These are phyloP conservation scores for Spodoptera picta DNA, from an alignment of 2,888 invertebrate genomes.

Conservation along the genomic window DNA sequence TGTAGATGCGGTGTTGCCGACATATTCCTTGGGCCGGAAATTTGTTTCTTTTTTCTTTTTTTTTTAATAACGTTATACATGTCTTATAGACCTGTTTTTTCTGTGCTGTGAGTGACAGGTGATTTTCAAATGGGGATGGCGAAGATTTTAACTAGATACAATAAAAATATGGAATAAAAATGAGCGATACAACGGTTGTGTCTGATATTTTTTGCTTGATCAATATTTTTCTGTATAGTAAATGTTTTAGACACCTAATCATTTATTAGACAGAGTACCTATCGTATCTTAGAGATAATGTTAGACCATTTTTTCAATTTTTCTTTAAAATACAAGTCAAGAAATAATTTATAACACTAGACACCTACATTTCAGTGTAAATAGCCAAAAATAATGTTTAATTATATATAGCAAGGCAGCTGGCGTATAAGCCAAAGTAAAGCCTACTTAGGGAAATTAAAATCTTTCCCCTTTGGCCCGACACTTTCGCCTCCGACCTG, in stretches of 20 bases:
- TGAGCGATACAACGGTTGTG: no score
- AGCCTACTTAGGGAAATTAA: slow-evolving; percentile 48
- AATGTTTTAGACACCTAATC: no score
- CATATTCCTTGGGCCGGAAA: slow-evolving; percentile 28
- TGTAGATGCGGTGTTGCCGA: slow-evolving; percentile 34
- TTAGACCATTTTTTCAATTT: no score
- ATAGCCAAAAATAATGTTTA: slow-evolving; percentile 13
- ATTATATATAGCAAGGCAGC: slow-evolving; percentile 15
- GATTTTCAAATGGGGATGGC: not conserved
- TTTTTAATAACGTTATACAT: not conserved
- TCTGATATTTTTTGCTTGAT: no score
- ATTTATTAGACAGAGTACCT: no score
- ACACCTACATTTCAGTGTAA: not conserved
- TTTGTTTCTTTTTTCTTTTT: slow-evolving; percentile 15
- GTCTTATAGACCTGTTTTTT: not conserved
- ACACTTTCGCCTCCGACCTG: slow-evolving; percentile 19
- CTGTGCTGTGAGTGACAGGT: slow-evolving; percentile 16
- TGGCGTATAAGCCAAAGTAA: slow-evolving; percentile 26
- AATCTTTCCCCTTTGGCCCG: slow-evolving; percentile 26
- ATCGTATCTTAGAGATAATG: no score
- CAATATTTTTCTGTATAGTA: no score
- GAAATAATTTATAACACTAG: not conserved
- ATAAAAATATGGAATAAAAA: not conserved
- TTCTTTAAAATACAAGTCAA: no score
- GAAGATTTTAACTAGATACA: not conserved